Evolutionary conservation across 2,797 vertebrate species (phyloP), one percentile per base, ranked within the genome.

Genomic region (Siniperca undulata): DNA sequence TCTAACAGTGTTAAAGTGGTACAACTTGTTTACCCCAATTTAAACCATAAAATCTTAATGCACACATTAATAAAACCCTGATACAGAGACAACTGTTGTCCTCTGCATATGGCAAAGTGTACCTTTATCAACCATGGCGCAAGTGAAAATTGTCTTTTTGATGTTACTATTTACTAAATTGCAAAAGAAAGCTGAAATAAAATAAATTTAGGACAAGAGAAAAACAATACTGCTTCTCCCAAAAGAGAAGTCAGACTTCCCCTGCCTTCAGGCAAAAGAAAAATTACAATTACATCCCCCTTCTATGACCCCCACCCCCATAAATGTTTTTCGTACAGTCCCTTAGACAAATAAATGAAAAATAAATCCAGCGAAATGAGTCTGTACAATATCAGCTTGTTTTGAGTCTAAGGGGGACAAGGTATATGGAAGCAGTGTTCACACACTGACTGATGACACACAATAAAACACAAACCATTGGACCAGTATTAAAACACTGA

Each of bases 361-460:
- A 67, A 66, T 34, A 70, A 67, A 48, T 34, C 55, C 19, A 44
- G 17, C 40, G 9, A 62, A 46, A 24, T 19, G 9, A 67, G 9
- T 60, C 17, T 3, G 44, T 14, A 30, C 10, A 46, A 20, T 24
- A 68, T 52, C 20, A 53, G 46, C 44, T 56, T 71, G 10, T 59
- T 56, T 48, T 64, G 36, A 65, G 50, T 48, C 40, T 56, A 48
- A 64, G 16, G 9, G 22, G 7, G 22, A 10, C 4, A 1, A 42
- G 7, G 10, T 30, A 11, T 0, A 2, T 44, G 24, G 62, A 34
- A 16, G 14, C 5, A 10, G 42, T 0, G 5, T 40, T 58, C 12
- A 59, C 42, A 70, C 42, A 38, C 27, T 48, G 42, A 74, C 34
- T 61, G 40, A 75, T 42, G 66, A 36, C 7, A 44, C n/a, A 24